Evolutionary conservation across 2,888 invertebrate species (phyloP), one percentile per base, ranked within the genome.

Genomic region (Drosophila incognita): DNA sequence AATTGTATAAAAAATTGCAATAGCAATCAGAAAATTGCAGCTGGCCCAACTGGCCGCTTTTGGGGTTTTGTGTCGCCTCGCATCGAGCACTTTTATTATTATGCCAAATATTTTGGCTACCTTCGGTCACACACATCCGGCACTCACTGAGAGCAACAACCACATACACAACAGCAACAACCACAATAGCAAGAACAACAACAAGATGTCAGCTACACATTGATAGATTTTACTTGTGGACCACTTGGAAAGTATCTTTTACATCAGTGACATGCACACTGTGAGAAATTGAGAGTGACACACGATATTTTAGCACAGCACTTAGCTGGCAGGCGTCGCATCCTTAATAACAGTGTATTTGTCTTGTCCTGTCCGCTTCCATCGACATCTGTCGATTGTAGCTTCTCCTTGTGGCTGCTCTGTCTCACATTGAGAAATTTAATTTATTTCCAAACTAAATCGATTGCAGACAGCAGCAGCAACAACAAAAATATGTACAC

Each of bases 1-100:
- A 46, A 65, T 53, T 33, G 58, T 56, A 70, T 64, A 68, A 62
- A 74, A 75, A 74, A 74, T 52, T 69, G 56, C 79, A 79, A 65
- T 77, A 69, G 78, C 79, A 87, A 87, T 87, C 89, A 79, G 68
- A 79, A 83, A 85, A 89, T 85, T 85, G 88, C 79, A 76, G 70
- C 72, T 79, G 85, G 71, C 65, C 73, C 53, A 65, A 35, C 38
- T 48, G 48, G 31, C 53, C 53, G 36, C 21, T 29, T 13, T 40
- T 62, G 67, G 51, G 53, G 31, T 46, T 57, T 29, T 58, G 58
- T 51, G 52, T 35, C 46, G 68, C 62, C 62, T 62, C 73, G 61
- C 65, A 68, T 75, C 60, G 52, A 69, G 68, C 69, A 69, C 75
- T 87, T 81, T 83, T 81, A 84, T 81, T 89, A 87, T 89, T 76